Base-by-base conservation (phyloP, 2,113 vertebrate genomes). In the Genyomyrus donnyi region DNA sequence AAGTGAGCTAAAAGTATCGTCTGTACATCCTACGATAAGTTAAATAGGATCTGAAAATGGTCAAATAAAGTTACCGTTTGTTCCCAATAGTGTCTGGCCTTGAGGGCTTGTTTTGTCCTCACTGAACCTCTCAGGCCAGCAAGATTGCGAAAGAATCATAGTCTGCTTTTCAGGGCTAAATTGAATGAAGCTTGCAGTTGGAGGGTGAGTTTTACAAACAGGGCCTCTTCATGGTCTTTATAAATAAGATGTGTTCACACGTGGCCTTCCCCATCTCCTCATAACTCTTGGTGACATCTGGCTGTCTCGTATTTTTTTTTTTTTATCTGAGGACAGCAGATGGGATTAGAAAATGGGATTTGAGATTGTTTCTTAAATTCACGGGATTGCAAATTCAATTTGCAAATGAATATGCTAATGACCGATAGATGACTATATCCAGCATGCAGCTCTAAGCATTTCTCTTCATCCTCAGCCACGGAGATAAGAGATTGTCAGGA, bases 351-450 rank as follows among this genome's bases (percentile, higher is more conserved):
- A 88, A 62, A 88, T 66, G 74, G 53, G 90, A 89, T 90, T 89
- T 89, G 10, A 85, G 77, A 90, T 50, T 88, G 50, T 58, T 48
- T 85, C 50, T 46, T 45, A 90, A 80, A 84, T 88, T 88, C 52
- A 88, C 27, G 74, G 62, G 74, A 90, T 62, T 58, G 87, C 50
- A 88, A 88, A 90, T 85, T 90, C 90, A 88, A 52, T 89, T 90
- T 89, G 88, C 88, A 88, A 90, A 89, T 88, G 42, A 85, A 85
- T 58, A 90, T 90, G 88, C 88, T 89, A 90, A 90, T 90, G 88
- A 90, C 85, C 42, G 56, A 89, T 86, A 90, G 88, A 90, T 56
- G 66, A 85, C 70, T 85, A 86, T 89, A 85, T 89, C 90, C 53
- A 24, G 27, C 88, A 66, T 66, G 56, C 52, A 85, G 53, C 90